Conservation (phyloP, 1,140 invertebrate genomes). For the Spodoptera litura region DNA sequence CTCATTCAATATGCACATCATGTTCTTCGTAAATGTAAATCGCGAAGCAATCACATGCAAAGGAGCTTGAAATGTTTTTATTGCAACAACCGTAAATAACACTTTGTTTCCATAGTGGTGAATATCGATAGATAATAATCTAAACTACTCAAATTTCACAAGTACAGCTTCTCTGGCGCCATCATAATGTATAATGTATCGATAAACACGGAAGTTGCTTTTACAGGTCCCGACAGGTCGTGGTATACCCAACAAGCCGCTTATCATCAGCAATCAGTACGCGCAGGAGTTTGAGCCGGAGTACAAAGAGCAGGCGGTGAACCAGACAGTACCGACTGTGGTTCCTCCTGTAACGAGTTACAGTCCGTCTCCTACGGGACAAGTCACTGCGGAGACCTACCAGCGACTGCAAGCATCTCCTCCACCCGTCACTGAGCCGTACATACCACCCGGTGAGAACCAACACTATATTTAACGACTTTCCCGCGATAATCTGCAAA, state of each 20-base stretch:
- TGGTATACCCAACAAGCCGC: constrained; percentile 70
- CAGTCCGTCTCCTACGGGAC: constrained; percentile 55
- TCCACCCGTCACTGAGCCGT: constrained; percentile 71
- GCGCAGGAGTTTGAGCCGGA: constrained; percentile 81
- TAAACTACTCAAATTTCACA: no score
- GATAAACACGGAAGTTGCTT: not conserved
- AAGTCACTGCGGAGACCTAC: constrained; percentile 63
- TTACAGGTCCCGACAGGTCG: constrained; percentile 75
- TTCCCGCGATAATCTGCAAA: not conserved
- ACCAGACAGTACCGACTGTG: constrained; percentile 42
- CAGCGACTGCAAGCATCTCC: constrained; percentile 73
- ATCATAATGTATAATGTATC: not conserved
- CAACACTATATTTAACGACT: no score
- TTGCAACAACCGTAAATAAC: not conserved
- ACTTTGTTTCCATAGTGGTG: no score
- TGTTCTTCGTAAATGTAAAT: constrained; percentile 20
- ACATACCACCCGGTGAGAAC: constrained; percentile 76
- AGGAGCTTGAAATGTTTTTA: not conserved
- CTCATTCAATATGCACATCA: constrained; percentile 24
- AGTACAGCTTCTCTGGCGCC: no score
- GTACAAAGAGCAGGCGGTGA: constrained; percentile 63
- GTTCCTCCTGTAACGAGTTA: constrained; percentile 50
- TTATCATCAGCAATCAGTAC: constrained; percentile 84
- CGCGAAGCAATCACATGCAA: not conserved
- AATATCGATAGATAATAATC: no score